Conservation (phyloP, 2,888 invertebrate species). For the Scelioninae gen. 1 region DNA sequence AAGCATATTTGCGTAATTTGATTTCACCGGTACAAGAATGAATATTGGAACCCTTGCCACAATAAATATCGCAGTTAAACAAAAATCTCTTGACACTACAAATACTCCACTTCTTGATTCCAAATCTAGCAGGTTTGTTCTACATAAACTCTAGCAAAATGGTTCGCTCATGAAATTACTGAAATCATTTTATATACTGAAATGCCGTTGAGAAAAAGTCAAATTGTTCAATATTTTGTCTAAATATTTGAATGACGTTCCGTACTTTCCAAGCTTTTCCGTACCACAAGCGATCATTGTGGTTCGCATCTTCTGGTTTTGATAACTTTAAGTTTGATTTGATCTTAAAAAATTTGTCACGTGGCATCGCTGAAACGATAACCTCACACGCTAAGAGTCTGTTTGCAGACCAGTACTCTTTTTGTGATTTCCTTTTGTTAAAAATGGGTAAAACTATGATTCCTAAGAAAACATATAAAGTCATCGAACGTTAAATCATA, state of each 20-base stretch:
- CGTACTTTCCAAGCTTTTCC: conserved; percentile 60
- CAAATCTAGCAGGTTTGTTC: conserved; percentile 66
- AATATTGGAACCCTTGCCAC: conserved; percentile 48
- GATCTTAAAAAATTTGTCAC: conserved; percentile 54
- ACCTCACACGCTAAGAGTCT: too few species aligned
- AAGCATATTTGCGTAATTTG: not conserved
- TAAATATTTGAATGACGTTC: conserved; percentile 48
- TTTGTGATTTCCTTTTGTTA: too few species aligned
- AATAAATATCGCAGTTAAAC: conserved; percentile 63
- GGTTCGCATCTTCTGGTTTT: conserved; percentile 33
- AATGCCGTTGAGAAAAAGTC: conserved; percentile 55
- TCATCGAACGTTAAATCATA: too few species aligned
- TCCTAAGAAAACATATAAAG: too few species aligned
- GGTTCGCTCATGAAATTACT: conserved; percentile 56
- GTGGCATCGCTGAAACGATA: conserved; percentile 53
- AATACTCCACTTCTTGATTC: conserved; percentile 65
- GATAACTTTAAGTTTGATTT: conserved; percentile 62
- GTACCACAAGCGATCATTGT: too few species aligned
- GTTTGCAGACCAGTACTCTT: too few species aligned
- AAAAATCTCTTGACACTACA: conserved; percentile 62
- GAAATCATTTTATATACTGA: conserved; percentile 67
- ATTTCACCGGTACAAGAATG: conserved; percentile 2
- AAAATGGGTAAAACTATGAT: too few species aligned
- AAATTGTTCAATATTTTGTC: conserved; percentile 59
- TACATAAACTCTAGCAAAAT: conserved; percentile 66